Evolutionary conservation across 1,140 invertebrate genomes (phyloP).

Genomic region (Mycetomoellerius zeteki): DNA sequence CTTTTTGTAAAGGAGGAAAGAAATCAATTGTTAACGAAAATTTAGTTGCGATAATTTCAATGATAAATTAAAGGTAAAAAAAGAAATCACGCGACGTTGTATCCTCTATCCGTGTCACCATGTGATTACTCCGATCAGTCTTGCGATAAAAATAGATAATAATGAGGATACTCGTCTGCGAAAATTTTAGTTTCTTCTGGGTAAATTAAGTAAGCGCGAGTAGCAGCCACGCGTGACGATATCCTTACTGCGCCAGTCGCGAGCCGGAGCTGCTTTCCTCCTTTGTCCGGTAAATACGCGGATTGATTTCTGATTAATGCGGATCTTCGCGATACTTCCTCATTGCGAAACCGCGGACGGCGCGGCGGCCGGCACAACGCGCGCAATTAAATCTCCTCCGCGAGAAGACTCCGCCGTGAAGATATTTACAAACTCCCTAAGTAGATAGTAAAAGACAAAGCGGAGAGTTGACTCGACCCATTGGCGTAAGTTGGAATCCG

Average conservation of each 20-base stretch:
- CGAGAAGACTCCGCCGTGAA: constrained; percentile 56
- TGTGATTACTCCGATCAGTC: neutral
- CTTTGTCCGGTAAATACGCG: constrained; percentile 51
- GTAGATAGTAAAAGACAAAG: constrained; percentile 64
- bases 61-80: neutral
- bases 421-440: constrained; percentile 71
- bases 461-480: constrained; percentile 40
- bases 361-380: constrained; percentile 19
- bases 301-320: constrained; percentile 64
- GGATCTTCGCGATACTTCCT: constrained; percentile 58
- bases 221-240: constrained; percentile 9
- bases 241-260: constrained; percentile 26
- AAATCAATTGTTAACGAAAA: constrained; percentile 10
- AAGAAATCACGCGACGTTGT: neutral
- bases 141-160: constrained; percentile 20
- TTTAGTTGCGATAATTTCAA: neutral
- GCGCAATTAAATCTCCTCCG: constrained; percentile 44
- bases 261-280: constrained; percentile 37
- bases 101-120: neutral
- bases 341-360: constrained; percentile 55
- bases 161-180: constrained; percentile 12
- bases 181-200: constrained; percentile 6
- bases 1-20: neutral
- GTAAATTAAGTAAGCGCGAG: constrained; percentile 15
- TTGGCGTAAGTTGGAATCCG: constrained; percentile 32